phyloP scores from a whole-genome alignment of 2,113 vertebrate species.

The Trogon melanurus region DNA sequence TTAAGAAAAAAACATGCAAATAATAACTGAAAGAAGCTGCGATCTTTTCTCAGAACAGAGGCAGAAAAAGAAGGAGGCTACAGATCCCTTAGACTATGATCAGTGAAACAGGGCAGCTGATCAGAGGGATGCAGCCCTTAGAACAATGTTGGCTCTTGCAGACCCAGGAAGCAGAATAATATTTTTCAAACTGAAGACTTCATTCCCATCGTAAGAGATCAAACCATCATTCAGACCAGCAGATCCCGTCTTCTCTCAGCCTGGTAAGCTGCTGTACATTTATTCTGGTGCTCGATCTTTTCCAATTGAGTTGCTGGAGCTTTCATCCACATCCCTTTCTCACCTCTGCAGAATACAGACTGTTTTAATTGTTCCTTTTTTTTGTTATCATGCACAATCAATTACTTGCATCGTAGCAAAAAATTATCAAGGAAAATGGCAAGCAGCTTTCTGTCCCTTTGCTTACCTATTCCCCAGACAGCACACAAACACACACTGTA shows the following conservation, averaged over 20 bases:
- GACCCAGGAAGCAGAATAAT: slow-evolving; percentile 30
- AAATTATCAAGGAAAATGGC: background rate
- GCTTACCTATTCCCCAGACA: background rate
- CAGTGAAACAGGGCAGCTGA: slow-evolving; percentile 33
- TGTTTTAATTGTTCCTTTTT: background rate
- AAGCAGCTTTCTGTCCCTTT: background rate
- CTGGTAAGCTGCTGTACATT: slow-evolving; percentile 36
- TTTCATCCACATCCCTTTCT: background rate
- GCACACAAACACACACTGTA: background rate
- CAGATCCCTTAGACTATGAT: slow-evolving; percentile 18
- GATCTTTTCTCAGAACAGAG: slow-evolving; percentile 19
- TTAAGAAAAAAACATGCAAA: slow-evolving; percentile 32
- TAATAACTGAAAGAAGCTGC: slow-evolving; percentile 6
- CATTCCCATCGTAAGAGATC: background rate
- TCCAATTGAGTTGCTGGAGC: background rate
- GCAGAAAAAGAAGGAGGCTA: slow-evolving; percentile 19
- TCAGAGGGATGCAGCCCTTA: slow-evolving; percentile 36
- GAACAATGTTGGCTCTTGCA: slow-evolving; percentile 25
- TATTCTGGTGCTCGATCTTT: slow-evolving; percentile 23
- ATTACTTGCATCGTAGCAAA: background rate
- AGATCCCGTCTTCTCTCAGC: slow-evolving; percentile 3
- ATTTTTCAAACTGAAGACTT: slow-evolving; percentile 35
- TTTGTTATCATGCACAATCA: background rate
- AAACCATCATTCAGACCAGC: slow-evolving; percentile 2
- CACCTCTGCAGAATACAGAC: background rate